Evolutionary conservation across 1,140 invertebrate species (phyloP), one percentile per base, ranked within the genome.

Genomic region (Atta texana): DNA sequence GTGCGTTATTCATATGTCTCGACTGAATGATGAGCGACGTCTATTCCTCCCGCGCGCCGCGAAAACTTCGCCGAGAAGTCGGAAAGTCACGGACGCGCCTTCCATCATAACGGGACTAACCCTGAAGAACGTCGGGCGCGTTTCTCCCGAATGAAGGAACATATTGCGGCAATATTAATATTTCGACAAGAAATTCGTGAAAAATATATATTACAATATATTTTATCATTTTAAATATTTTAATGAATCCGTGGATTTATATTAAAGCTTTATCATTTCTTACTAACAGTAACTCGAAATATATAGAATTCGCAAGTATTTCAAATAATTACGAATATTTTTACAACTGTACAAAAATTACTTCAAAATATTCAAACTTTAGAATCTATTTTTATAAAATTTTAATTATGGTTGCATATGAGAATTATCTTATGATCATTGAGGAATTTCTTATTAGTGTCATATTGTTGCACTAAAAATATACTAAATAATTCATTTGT

Each of bases 1-100:
- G 74, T 93, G 90, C 91, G 91, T 93, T 93, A 93, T 93, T 93
- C 92, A 92, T 93, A 92, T 91, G 86, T 88, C 91, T 78, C 64
- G 92, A 88, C 87, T 92, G 92, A 93, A 91, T 91, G 92, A 93
- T 92, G 91, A 90, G 90, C 92, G 64, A 76, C 84, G 85, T 89
- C 87, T 80, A 77, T 76, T 55, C 59, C 39, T 49, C 16, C 74
- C 74, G 39, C 69, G 28, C 69, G n/a, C n/a, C 49, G 55, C 69
- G 80, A 28, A 61, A 90, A 90, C 74, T 87, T 85, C 21, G 69
- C 28, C 39, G 24, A 21, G 57, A 90, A 88, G 61, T 80, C 74
- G 44, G 68, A 51, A 88, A 82, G 87, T 74, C 57, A 66, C 71
- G 63, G 24, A 44, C 53, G 51, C 61, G 84, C 63, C 76, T 63